Percentiles rank a stretch among this genome's conserved stretches.
These are phyloP conservation scores for Cynocephalus volans DNA, from an alignment of 2,113 vertebrate genomes.

Conservation along the genomic window DNA sequence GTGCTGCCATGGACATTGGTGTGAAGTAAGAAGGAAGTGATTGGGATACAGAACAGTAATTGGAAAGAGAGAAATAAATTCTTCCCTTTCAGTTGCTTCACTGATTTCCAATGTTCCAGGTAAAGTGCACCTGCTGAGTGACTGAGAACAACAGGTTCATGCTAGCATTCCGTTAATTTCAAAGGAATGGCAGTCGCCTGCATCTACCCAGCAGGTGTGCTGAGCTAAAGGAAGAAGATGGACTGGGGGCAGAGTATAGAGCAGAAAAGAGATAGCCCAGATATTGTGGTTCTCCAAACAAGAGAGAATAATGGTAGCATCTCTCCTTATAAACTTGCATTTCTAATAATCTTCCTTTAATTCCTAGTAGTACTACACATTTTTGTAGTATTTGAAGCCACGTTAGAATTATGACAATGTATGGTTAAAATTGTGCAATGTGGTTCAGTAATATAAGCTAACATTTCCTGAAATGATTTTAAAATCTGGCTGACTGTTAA, in stretches of 20 bases:
- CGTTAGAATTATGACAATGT: not conserved
- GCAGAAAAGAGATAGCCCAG: not conserved
- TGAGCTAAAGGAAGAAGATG: not conserved
- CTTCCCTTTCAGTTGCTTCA: constrained; percentile 46
- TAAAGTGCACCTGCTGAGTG: constrained; percentile 72
- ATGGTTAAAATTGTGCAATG: constrained; percentile 8
- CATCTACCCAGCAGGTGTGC: constrained; percentile 16
- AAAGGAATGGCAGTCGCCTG: constrained; percentile 23
- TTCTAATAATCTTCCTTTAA: not conserved
- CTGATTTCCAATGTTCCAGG: constrained; percentile 72
- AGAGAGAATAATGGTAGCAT: accelerated
- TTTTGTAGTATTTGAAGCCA: not conserved
- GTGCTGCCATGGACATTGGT: not conserved
- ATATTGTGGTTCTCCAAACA: not conserved
- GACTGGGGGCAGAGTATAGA: not conserved
- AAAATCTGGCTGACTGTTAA: constrained; percentile 79
- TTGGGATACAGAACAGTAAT: constrained; percentile 35
- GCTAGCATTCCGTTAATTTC: constrained; percentile 38
- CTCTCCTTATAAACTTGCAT: not conserved
- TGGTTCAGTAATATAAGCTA: constrained; percentile 53
- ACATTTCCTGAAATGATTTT: constrained; percentile 62
- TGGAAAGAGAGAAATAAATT: constrained; percentile 65
- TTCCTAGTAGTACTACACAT: not conserved
- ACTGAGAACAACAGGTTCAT: not conserved
- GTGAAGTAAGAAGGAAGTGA: constrained; percentile 31